Conservation (phyloP, 2,888 invertebrate species). For the Drosophila borealis region DNA sequence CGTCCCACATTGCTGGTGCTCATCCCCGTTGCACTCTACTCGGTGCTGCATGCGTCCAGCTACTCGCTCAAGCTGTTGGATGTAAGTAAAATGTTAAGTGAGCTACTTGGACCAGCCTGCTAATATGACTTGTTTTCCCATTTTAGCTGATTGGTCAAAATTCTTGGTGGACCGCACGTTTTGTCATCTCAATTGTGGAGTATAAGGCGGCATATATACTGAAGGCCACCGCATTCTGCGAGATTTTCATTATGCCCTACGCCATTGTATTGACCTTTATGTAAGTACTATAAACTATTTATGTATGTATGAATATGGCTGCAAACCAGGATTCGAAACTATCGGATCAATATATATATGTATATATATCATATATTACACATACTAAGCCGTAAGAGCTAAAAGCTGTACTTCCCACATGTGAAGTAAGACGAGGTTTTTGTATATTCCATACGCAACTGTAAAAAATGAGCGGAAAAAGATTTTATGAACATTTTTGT, state of each 20-base stretch:
- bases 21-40: constrained; percentile 96
- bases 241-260: constrained; percentile 96
- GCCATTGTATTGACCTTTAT: constrained; percentile 92
- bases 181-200: constrained; percentile 94
- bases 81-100: constrained; percentile 87
- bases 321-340: not conserved
- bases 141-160: constrained; percentile 95
- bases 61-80: constrained; percentile 95
- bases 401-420: too few species aligned
- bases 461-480: too few species aligned
- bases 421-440: too few species aligned
- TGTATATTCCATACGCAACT: too few species aligned
- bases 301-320: not conserved
- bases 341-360: too few species aligned
- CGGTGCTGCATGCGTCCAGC: constrained; percentile 95
- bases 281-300: constrained; percentile 87
- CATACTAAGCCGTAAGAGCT: too few species aligned
- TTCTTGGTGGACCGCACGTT: constrained; percentile 94
- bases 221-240: constrained; percentile 95
- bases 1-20: constrained; percentile 95
- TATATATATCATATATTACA: too few species aligned
- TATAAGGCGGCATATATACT: constrained; percentile 96
- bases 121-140: constrained; percentile 6
- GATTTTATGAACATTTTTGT: too few species aligned
- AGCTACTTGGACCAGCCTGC: not conserved